These are phyloP conservation scores for Tetanocera ferruginea DNA, from an alignment of 2,888 invertebrate genomes.

Conservation along the genomic window DNA sequence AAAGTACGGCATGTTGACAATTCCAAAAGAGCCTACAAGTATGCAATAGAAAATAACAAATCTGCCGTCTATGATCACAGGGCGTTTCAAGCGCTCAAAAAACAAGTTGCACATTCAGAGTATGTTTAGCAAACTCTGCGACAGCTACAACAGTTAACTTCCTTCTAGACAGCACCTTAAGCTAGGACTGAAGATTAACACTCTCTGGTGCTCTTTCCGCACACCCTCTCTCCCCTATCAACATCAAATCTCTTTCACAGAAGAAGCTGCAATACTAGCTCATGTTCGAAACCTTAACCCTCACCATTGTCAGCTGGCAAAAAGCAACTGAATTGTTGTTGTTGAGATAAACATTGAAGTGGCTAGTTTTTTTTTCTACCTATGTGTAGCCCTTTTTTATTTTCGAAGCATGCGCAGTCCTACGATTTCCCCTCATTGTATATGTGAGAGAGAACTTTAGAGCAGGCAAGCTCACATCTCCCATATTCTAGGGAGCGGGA, in stretches of 20 bases:
- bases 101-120: background rate
- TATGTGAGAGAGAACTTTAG: background rate
- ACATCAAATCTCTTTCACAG: too few species aligned
- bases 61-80: background rate
- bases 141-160: too few species aligned
- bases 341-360: background rate
- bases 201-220: too few species aligned
- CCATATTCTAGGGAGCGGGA: background rate
- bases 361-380: background rate
- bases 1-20: too few species aligned
- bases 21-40: slow-evolving; percentile 3
- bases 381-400: background rate
- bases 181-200: too few species aligned
- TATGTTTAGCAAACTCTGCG: too few species aligned
- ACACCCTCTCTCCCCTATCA: too few species aligned
- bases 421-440: background rate
- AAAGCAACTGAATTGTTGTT: background rate
- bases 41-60: background rate
- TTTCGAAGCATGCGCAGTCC: background rate
- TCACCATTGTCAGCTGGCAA: too few species aligned
- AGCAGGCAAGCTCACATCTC: background rate
- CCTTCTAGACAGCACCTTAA: too few species aligned
- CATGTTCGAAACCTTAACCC: too few species aligned
- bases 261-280: background rate
- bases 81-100: background rate